Percentiles rank a stretch among this genome's conserved stretches.
phyloP scores from a whole-genome alignment of 2,888 invertebrate species.

The Caenorhabditis becei region DNA sequence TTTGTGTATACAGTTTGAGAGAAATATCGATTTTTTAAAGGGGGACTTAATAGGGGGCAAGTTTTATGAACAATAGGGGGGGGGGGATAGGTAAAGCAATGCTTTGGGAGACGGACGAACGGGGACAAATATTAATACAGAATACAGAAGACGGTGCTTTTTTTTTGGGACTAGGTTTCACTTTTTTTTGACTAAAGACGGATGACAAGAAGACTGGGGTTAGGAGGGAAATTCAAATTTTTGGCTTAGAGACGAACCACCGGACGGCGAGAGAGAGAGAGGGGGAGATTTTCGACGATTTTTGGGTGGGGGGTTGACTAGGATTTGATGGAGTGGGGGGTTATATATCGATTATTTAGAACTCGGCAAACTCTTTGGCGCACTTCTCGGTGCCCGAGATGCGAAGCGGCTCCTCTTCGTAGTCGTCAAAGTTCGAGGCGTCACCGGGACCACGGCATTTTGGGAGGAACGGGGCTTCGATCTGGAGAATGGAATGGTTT shows the following conservation, averaged over 20 bases:
- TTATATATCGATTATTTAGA: slow-evolving; percentile 83
- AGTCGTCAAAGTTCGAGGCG: slow-evolving; percentile 99
- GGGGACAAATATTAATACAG: no score
- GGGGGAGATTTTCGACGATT: background rate
- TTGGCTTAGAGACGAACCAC: background rate
- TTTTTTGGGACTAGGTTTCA: no score
- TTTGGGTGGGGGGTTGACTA: background rate
- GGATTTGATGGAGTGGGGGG: background rate
- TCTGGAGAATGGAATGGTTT: slow-evolving; percentile 83
- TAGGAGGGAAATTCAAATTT: background rate
- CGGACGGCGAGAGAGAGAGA: slow-evolving; percentile 1
- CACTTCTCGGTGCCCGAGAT: slow-evolving; percentile 99
- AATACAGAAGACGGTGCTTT: no score
- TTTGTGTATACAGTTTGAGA: background rate
- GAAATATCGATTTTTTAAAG: no score
- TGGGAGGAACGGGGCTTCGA: slow-evolving; percentile 99
- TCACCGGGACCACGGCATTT: slow-evolving; percentile 99
- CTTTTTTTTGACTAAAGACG: no score
- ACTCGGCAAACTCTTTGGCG: slow-evolving; percentile 99
- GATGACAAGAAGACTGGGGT: background rate
- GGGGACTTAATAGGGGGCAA: slow-evolving; percentile 5
- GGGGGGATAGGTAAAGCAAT: background rate
- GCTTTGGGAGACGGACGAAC: background rate
- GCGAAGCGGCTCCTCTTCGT: slow-evolving; percentile 98
- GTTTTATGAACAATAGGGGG: background rate